Conservation (phyloP, 2,113 vertebrate genomes). For the Pelecanus crispus region DNA sequence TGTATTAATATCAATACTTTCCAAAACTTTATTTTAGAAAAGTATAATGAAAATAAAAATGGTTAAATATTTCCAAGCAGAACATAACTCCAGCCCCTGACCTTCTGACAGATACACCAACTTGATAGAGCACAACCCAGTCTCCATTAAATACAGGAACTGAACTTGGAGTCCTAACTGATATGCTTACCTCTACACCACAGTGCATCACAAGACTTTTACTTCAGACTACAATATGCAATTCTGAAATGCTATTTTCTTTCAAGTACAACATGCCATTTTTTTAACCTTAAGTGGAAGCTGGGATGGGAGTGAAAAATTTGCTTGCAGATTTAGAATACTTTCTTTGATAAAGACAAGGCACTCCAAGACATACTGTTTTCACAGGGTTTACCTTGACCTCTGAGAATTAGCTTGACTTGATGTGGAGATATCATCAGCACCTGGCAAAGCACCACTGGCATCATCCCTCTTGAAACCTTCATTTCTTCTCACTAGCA, state of each 20-base stretch:
- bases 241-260: background rate
- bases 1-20: background rate
- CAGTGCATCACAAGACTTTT: background rate
- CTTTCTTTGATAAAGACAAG: background rate
- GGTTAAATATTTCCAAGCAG: background rate
- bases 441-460: constrained; percentile 39
- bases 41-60: background rate
- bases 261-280: background rate
- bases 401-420: constrained; percentile 66
- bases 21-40: background rate
- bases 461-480: constrained; percentile 71
- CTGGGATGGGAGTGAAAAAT: background rate
- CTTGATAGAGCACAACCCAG: background rate
- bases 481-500: constrained; percentile 73
- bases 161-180: background rate
- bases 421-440: constrained; percentile 59
- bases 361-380: background rate
- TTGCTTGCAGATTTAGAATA: background rate
- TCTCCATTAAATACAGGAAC: background rate
- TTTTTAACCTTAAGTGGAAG: background rate
- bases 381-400: constrained; percentile 64
- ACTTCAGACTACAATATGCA: background rate
- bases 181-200: background rate
- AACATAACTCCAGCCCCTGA: background rate
- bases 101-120: background rate